Conservation (phyloP, 2,888 invertebrate genomes). For the Resseliella maxima region DNA sequence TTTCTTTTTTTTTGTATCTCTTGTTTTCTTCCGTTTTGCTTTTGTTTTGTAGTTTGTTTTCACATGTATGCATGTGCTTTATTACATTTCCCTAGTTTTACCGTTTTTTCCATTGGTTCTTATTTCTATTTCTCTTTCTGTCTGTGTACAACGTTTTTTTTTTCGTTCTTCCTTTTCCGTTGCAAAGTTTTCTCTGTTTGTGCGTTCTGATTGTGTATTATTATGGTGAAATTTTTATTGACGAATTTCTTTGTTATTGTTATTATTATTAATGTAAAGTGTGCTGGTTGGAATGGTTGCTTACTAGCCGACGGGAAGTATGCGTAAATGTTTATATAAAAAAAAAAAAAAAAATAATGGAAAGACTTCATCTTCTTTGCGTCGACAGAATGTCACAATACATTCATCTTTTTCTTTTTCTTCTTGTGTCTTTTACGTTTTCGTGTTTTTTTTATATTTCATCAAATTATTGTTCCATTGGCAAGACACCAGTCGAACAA, state of each 20-base stretch:
- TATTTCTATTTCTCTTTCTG: neutral
- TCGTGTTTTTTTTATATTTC: neutral
- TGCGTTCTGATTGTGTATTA: neutral
- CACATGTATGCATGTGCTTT: conserved; percentile 22
- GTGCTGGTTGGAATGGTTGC: neutral
- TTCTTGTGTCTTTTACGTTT: neutral
- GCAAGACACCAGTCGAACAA: neutral
- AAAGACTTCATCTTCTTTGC: conserved; percentile 17
- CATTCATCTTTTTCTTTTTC: too few relatives aligned
- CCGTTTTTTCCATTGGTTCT: neutral
- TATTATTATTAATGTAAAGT: conserved; percentile 33
- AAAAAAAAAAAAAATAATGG: neutral
- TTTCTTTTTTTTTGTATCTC: too few relatives aligned
- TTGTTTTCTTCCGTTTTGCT: neutral
- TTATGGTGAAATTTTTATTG: conserved; percentile 44
- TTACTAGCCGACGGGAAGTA: conserved; percentile 3
- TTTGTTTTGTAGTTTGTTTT: neutral
- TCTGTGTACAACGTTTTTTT: neutral
- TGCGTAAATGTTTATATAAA: conserved; percentile 28
- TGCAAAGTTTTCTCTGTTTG: conserved; percentile 4
- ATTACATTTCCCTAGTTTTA: conserved; percentile 32
- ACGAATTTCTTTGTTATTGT: conserved; percentile 37
- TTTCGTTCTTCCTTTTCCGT: neutral
- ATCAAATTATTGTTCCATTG: conserved; percentile 10
- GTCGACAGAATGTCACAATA: neutral